phyloP scores from a whole-genome alignment of 2,888 invertebrate species.

The Liposcelis brunnea region DNA sequence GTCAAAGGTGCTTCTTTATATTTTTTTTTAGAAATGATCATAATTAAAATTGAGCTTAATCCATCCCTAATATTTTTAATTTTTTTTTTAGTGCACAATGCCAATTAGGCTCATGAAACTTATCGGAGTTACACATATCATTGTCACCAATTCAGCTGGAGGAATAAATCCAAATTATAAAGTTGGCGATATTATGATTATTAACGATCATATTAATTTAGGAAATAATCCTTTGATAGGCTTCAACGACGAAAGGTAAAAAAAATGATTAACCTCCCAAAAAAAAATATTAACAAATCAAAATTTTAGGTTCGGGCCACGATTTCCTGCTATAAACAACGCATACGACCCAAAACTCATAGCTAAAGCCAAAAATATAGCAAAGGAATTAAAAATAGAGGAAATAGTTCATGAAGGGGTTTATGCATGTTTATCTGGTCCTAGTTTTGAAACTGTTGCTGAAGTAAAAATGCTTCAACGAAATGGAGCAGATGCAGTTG shows the following conservation, averaged over 20 bases:
- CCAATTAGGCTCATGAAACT: slow-evolving; percentile 95
- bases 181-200: slow-evolving; percentile 92
- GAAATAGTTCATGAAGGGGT: slow-evolving; percentile 72
- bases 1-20: slow-evolving; percentile 46
- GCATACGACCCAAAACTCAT: slow-evolving; percentile 65
- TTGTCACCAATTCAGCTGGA: slow-evolving; percentile 95
- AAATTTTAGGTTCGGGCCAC: slow-evolving; percentile 86
- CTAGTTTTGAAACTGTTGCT: slow-evolving; percentile 90
- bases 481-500: slow-evolving; percentile 73
- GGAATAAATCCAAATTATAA: slow-evolving; percentile 74
- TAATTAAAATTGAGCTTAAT: too few relatives aligned
- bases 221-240: slow-evolving; percentile 90
- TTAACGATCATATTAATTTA: slow-evolving; percentile 93
- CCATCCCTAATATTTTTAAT: background rate
- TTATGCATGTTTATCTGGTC: slow-evolving; percentile 87
- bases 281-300: too few relatives aligned
- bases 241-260: slow-evolving; percentile 69
- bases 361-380: slow-evolving; percentile 49
- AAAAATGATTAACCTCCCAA: too few relatives aligned
- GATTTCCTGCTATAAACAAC: slow-evolving; percentile 84
- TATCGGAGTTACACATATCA: slow-evolving; percentile 70
- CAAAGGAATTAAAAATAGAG: slow-evolving; percentile 50
- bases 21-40: too few relatives aligned
- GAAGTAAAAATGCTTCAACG: slow-evolving; percentile 70
- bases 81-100: slow-evolving; percentile 57